Percentiles rank a stretch among this genome's conserved stretches.
phyloP scores from a whole-genome alignment of 2,888 invertebrate species.

The Drosophila emarginata region DNA sequence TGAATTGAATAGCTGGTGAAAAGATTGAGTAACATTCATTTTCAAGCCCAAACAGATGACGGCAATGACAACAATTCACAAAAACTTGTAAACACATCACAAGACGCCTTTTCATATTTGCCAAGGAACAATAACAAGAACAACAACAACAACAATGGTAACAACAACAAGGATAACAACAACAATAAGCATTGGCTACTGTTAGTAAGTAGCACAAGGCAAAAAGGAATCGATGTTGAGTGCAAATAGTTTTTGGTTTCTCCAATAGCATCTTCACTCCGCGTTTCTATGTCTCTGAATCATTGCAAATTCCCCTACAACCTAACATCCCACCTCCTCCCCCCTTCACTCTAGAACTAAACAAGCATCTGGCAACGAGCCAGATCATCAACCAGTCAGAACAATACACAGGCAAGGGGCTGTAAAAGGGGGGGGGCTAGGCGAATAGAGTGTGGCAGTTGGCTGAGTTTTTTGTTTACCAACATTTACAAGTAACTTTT shows the following conservation, averaged over 20 bases:
- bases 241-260: constrained; percentile 74
- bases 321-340: background rate
- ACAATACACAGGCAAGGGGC: background rate
- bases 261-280: constrained; percentile 37
- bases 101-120: constrained; percentile 61
- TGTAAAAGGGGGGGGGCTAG: background rate
- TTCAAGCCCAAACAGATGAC: constrained; percentile 49
- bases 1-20: constrained; percentile 42
- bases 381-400: constrained; percentile 39
- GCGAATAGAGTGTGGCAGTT: constrained; percentile 32
- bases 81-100: constrained; percentile 71
- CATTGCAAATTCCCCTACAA: constrained; percentile 29
- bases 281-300: constrained; percentile 47
- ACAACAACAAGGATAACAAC: constrained; percentile 22
- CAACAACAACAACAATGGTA: background rate
- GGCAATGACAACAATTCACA: constrained; percentile 75
- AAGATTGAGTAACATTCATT: constrained; percentile 18
- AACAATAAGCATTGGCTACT: constrained; percentile 45
- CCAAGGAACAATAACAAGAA: constrained; percentile 19
- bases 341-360: background rate
- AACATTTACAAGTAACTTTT: constrained; percentile 54
- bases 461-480: constrained; percentile 60
- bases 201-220: constrained; percentile 73
- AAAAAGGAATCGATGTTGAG: constrained; percentile 50
- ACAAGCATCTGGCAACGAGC: constrained; percentile 64